Base-by-base conservation (phyloP, 2,888 invertebrate genomes). In the Xestia c-nigrum region DNA sequence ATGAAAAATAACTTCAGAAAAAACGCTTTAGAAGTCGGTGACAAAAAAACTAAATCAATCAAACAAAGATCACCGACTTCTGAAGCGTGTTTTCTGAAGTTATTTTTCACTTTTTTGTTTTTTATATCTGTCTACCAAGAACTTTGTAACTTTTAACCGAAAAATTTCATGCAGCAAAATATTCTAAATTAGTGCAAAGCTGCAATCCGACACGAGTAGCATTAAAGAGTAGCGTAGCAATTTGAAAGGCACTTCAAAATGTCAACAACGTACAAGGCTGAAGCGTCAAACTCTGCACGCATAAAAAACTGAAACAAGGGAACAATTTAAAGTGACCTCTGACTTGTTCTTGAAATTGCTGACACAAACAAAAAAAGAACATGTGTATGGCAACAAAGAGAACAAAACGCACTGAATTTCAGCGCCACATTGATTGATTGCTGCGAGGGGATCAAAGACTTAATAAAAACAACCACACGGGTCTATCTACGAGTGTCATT, bases 241-340 rank as follows among this genome's bases (percentile, higher is more conserved):
- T 52, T 83, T 67, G 24, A 65, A 83, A 47, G 19, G 50, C 64
- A 43, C 65, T 78, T 69, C 31, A 61, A 50, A 63, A 73, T 68
- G 21, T 46, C 43, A 61, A 73, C 55, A 16, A 38, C 57, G n/a
- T 65, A 82, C 46, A 74, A 67, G 67, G 47, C 57, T 70, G 66
- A 85, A 68, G 55, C 59, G 72, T 64, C 9, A 63, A 80, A 59
- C 59, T 64, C 16, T 43, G 7, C 50, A 61, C 55, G 24, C 43
- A 69, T 66, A 73, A 19, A 69, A 66, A 69, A 40, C 31, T 47
- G 55, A 57, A 68, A 59, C 64, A 50, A 59, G 50, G 38, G 19
- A 69, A 66, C 46, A 38, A 61, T 52, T 38, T 24, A 24, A 57
- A 57, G 57, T 24, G 57, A 57, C 57, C 6, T 6, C 24, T 57